Base-by-base conservation (phyloP, 2,888 invertebrate genomes). In the Lypha dubia region DNA sequence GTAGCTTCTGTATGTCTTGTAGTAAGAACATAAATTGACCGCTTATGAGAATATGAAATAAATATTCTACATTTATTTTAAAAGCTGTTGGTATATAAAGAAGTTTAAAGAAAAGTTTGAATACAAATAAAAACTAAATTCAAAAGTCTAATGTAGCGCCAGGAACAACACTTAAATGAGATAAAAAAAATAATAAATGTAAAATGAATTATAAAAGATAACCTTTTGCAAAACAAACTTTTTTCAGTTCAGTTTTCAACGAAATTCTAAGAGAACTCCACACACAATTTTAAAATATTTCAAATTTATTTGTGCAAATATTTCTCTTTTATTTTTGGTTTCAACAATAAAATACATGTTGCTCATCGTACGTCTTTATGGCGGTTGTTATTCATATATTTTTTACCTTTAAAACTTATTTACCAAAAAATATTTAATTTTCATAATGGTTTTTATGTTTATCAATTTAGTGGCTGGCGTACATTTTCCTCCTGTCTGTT, bases 361-460 rank as follows among this genome's bases (percentile, higher is more conserved):
- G 0, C 13, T 15, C 22, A 3, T 17, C 6, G 1, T 17, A 24
- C n/a, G 32, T 38, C 35, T n/a, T 51, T 68, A n/a, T 38, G 3
- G 22, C 15, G n/a, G n/a, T n/a, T n/a, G n/a, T n/a, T n/a, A n/a
- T n/a, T n/a, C n/a, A n/a, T n/a, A n/a, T 24, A 13, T 38, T 28
- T 38, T 17, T 28, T 32, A 60, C 24, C 35, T 22, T 35, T 20
- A 0, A 53, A 65, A 63, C 28, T 74, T 24, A n/a, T 60, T 60
- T 62, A 49, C 9, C 13, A 49, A 49, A 63, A 49, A 63, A 51
- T 49, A 58, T 58, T 49, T 58, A 46, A 67, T 58, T 46, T n/a
- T 67, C 56, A 58, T 58, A 56, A 76, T 15, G 15, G 35, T 20
- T 51, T 53, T 28, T 53, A 35, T 13, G 5, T 32, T 65, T 46